Percentiles rank a stretch among this genome's conserved stretches.
Conservation (phyloP, 2,888 invertebrate genomes). For the Oasisia sp. region DNA sequence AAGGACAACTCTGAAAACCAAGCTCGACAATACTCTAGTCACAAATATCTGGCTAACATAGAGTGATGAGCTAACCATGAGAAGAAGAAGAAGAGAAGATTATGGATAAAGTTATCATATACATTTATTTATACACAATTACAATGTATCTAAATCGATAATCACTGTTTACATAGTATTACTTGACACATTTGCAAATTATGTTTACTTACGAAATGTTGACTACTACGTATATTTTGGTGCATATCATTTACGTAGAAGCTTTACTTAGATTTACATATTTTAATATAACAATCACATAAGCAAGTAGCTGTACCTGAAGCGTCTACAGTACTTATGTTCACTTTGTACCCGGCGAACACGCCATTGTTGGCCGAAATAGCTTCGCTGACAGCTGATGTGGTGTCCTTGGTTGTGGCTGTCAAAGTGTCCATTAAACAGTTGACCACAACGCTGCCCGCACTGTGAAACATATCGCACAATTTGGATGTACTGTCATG, state of each 20-base stretch:
- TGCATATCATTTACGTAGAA: neutral
- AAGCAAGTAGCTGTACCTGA: neutral
- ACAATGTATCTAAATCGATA: no score
- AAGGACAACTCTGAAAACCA: no score
- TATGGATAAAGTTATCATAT: neutral
- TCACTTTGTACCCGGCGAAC: neutral
- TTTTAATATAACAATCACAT: neutral
- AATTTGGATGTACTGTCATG: neutral
- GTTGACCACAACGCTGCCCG: neutral
- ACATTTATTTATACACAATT: no score
- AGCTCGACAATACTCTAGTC: no score
- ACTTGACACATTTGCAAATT: no score
- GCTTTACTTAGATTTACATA: neutral
- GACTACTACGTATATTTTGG: no score
- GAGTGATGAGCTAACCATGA: no score
- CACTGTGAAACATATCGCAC: neutral
- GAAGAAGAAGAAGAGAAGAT: no score
- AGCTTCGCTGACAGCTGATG: neutral
- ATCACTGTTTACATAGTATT: no score
- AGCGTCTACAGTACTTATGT: neutral
- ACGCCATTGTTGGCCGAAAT: neutral
- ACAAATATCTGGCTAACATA: no score
- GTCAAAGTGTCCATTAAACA: neutral
- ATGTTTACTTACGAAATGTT: no score
- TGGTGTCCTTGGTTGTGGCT: neutral